Evolutionary conservation across 2,888 invertebrate genomes (phyloP), one percentile per base, ranked within the genome.

Genomic region (Archips crataeganus): DNA sequence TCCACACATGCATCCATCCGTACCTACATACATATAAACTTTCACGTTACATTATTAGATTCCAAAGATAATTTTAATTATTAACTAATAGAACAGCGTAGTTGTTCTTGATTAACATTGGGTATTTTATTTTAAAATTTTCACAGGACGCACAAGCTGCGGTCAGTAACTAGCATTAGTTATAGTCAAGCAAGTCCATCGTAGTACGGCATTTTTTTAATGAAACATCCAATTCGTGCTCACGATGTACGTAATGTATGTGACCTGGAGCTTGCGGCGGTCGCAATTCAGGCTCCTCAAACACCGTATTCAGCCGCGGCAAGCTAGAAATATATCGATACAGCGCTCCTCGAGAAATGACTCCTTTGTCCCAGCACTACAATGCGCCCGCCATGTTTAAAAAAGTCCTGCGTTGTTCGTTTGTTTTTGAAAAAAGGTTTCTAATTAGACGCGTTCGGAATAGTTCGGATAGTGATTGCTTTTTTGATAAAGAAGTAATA

Each of bases 281-380:
- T 85, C 80, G 85, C 85, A 86, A 89, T 89, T 85, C 85, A 87
- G 84, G 83, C 85, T 85, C 76, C 69, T 81, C 84, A 86, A 85
- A 86, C 87, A 87, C 78, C 68, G 71, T 77, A 79, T 79, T 64
- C 74, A 77, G 65, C 51, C 23, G 70, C 67, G 60, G 36, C 69
- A 69, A 60, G 61, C 69, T 77, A 79, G 81, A 79, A 83, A 85
- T 82, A 85, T 85, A 85, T 87, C 84, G 86, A 87, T 85, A 87
- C 82, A 81, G 82, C 82, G 80, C 81, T 89, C 85, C 87, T 86
- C 79, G 78, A 78, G 82, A 83, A 86, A 88, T 85, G 86, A 84
- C 80, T 81, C 85, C 84, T 89, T 89, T 88, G 89, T 89, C 86
- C 83, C 77, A 76, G 64, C 75, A 79, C 75, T 79, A 82, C 84